A percentile compares a stretch with the other conserved stretches of the same genome.
Conservation (phyloP, 2,113 vertebrate species). For the Phasianus colchicus region DNA sequence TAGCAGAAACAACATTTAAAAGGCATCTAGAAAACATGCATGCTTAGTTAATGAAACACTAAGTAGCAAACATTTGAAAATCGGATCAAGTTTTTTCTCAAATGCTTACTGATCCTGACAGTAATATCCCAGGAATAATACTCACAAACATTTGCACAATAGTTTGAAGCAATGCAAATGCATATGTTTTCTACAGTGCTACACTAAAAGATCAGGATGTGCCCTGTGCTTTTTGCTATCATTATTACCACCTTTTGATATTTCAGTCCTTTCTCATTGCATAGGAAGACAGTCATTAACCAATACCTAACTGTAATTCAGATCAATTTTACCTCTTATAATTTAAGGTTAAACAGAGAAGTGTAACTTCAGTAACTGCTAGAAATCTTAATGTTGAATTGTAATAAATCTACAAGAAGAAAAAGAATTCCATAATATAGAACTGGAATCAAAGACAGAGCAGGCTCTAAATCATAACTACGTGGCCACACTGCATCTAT, state of each 20-base stretch:
- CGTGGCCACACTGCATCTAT: neutral
- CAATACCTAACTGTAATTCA: neutral
- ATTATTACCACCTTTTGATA: neutral
- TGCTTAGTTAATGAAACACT: neutral
- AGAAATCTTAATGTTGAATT: neutral
- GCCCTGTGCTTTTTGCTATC: neutral
- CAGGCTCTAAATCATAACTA: neutral
- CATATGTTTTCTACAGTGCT: neutral
- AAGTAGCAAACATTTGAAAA: neutral
- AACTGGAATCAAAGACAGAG: neutral
- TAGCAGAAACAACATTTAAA: neutral
- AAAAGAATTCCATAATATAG: neutral
- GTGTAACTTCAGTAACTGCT: neutral
- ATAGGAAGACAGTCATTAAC: neutral
- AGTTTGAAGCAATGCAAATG: neutral
- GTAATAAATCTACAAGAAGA: neutral
- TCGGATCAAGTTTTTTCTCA: neutral
- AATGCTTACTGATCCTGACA: neutral
- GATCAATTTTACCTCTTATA: slow-evolving; percentile 4
- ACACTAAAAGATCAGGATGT: neutral
- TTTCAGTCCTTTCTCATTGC: neutral
- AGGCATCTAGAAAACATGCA: neutral
- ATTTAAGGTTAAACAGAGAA: slow-evolving; percentile 3
- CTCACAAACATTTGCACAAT: neutral
- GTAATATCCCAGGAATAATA: neutral